Percentiles rank a stretch among this genome's conserved stretches.
These are phyloP conservation scores for Ichneumoninae sp. DNA, from an alignment of 2,888 invertebrate species.

Conservation along the genomic window DNA sequence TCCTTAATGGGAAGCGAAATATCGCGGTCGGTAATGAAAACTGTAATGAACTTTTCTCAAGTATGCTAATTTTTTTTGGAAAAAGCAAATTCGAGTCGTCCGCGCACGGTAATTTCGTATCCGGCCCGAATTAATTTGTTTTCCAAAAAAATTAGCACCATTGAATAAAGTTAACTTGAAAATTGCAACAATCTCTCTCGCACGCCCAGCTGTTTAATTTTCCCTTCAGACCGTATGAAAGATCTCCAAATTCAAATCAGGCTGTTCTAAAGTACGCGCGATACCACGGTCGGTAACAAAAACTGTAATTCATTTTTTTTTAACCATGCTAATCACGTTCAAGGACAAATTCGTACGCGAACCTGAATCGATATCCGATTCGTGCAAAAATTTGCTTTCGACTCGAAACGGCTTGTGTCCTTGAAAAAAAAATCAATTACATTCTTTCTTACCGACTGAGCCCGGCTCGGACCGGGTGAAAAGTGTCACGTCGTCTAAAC, in stretches of 20 bases:
- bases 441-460: background rate
- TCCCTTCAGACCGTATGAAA: no score
- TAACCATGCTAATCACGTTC: background rate
- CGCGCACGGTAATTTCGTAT: no score
- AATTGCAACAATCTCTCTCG: no score
- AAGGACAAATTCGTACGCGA: background rate
- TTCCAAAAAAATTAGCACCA: no score
- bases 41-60: background rate
- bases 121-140: no score
- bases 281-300: background rate
- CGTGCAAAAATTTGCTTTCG: background rate
- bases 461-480: background rate
- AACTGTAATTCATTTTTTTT: background rate
- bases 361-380: background rate
- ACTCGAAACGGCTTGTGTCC: background rate
- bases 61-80: no score
- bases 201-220: no score
- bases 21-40: background rate
- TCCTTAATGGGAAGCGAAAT: no score
- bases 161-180: no score
- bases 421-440: background rate
- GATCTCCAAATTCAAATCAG: no score
- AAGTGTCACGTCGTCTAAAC: background rate
- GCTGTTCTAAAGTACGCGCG: no score
- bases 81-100: no score